Conservation (phyloP, 2,113 vertebrate genomes). For the Casuarius casuarius region DNA sequence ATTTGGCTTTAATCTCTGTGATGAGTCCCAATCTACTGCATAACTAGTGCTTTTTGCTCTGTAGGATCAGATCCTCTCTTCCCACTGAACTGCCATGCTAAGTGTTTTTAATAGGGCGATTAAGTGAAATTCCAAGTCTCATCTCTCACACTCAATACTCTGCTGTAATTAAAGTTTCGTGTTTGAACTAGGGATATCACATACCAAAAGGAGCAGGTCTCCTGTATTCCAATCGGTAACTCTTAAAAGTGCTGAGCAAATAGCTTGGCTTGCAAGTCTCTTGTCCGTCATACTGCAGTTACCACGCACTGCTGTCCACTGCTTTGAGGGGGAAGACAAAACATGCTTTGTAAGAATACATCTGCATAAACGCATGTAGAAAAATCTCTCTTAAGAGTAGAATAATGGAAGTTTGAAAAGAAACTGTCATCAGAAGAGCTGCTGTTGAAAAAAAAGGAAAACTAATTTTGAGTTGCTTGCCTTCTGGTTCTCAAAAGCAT, state of each 20-base stretch:
- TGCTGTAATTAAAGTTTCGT: background rate
- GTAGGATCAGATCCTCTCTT: background rate
- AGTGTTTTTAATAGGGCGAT: rapidly evolving
- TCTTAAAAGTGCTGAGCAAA: rapidly evolving
- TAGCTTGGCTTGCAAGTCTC: rapidly evolving
- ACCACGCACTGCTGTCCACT: rapidly evolving
- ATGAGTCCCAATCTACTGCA: rapidly evolving
- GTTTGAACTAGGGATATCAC: rapidly evolving
- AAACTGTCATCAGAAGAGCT: background rate
- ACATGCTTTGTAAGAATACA: background rate
- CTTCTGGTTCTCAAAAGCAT: background rate
- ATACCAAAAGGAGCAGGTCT: rapidly evolving
- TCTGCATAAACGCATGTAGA: rapidly evolving
- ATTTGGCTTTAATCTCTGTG: background rate
- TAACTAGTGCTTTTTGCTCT: rapidly evolving
- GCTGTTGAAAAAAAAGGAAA: background rate
- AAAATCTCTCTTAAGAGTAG: background rate
- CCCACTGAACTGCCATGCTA: rapidly evolving
- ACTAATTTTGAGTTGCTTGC: background rate
- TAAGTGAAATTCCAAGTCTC: rapidly evolving
- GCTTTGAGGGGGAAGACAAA: rapidly evolving
- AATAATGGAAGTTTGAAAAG: rapidly evolving
- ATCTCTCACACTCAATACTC: rapidly evolving
- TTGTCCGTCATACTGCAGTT: rapidly evolving
- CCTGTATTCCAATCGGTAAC: background rate